Conservation (phyloP, 2,797 vertebrate genomes). For the Calcarius lapponicus region DNA sequence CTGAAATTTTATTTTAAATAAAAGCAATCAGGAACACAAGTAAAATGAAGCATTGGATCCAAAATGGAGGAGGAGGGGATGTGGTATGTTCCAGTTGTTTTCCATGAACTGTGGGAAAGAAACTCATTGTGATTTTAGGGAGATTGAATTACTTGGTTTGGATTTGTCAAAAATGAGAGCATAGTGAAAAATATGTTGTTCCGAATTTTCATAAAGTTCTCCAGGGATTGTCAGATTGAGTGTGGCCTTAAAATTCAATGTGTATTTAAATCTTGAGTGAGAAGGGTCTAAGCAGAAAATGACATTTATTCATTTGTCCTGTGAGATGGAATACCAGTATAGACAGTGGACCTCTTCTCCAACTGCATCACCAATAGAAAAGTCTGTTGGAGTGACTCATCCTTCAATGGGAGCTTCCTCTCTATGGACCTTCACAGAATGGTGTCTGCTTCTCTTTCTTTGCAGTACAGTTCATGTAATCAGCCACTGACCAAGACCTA, state of each 20-base stretch:
- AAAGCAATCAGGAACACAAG: background rate
- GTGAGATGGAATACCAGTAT: background rate
- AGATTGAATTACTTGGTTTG: background rate
- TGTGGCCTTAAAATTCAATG: background rate
- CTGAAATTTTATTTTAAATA: background rate
- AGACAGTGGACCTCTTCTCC: background rate
- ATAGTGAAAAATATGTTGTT: background rate
- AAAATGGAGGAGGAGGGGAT: background rate
- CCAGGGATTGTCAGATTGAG: background rate
- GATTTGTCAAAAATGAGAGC: background rate
- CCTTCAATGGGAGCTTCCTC: background rate
- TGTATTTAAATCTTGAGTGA: background rate
- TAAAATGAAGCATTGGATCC: background rate
- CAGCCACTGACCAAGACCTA: background rate
- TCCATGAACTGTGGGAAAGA: background rate
- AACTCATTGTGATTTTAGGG: background rate
- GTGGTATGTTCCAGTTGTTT: background rate
- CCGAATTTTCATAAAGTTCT: background rate
- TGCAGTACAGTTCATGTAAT: background rate
- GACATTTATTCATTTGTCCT: background rate
- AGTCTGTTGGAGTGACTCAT: background rate
- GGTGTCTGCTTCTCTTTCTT: background rate
- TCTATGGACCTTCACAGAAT: background rate
- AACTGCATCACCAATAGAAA: rapidly evolving
- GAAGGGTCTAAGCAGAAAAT: background rate